These are phyloP conservation scores for Siniperca chuatsi DNA, from an alignment of 2,113 vertebrate genomes.

Conservation along the genomic window DNA sequence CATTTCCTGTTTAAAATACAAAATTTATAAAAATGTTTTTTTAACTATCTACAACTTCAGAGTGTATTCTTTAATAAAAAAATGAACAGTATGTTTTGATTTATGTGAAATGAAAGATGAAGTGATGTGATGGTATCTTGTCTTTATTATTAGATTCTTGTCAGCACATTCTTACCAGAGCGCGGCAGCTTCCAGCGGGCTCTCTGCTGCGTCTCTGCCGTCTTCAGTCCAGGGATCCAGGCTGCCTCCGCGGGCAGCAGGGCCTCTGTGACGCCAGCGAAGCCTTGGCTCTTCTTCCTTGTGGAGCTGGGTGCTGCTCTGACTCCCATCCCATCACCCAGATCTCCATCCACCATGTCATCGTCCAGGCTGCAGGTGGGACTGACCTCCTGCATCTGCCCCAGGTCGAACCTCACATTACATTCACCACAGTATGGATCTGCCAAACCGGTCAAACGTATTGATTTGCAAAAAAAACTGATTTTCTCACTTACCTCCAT, in stretches of 20 bases:
- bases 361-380: constrained; percentile 78
- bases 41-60: background rate
- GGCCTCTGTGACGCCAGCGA: constrained; percentile 11
- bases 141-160: background rate
- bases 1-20: background rate
- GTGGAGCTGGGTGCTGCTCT: constrained; percentile 74
- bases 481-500: background rate
- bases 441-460: no score
- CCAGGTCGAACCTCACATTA: background rate
- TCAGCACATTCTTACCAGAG: constrained; percentile 71
- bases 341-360: constrained; percentile 90
- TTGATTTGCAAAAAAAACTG: no score
- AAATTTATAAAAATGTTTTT: background rate
- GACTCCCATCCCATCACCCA: constrained; percentile 88
- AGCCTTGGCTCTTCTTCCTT: constrained; percentile 24
- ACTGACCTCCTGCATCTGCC: constrained; percentile 61
- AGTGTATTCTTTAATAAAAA: background rate
- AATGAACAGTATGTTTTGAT: background rate
- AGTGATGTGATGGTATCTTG: no score
- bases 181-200: constrained; percentile 44
- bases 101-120: background rate
- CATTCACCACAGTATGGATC: background rate
- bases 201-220: constrained; percentile 36
- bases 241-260: constrained; percentile 24
- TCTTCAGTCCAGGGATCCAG: constrained; percentile 60